Base-by-base conservation (phyloP, 1,140 invertebrate species). In the Xylocopa sonorina region DNA sequence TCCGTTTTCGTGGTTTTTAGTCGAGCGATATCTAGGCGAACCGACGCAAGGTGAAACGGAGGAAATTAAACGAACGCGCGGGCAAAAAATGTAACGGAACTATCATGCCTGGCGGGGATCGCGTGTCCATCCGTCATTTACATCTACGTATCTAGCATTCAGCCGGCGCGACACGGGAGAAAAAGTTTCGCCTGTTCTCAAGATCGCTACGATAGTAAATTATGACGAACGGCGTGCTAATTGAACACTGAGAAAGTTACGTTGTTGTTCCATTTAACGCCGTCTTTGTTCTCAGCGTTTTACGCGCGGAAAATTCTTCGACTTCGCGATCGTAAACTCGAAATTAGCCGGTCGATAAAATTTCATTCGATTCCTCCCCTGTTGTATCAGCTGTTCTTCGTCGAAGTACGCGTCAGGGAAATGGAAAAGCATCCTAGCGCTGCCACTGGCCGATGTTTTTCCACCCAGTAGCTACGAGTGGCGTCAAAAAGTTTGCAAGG, bases 41-140 rank as follows among this genome's bases (percentile, higher is more conserved):
- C 88, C 88, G 84, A 89, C 67, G 87, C 89, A 91, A 91, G 90
- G 90, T 89, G 85, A 88, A 88, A 88, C 86, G 85, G 69, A 80
- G 58, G 58, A 68, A 75, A 87, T 82, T 78, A 64, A 80, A 21
- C 64, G 58, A 46, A 9, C 46, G 18, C 24, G 50, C 32, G 18
- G 32, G 68, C 38, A 18, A 67, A 48, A 58, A 51, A 46, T 7
- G 32, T 60, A 24, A 62, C 68, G 68, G 38, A 72, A 64, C 57
- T 34, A 81, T 76, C 53, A 69, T 67, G 53, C 29, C 16, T 24
- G 51, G 41, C 21, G 41, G 18, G 38, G 46, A 83, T 82, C 48
- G 66, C 66, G 50, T 51, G 53, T 55, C 32, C 27, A 55, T 46
- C 63, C 71, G 24, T 29, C 34, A 50, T 66, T 60, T 72, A 41